Evolutionary conservation across 1,140 invertebrate genomes (phyloP).

Genomic region (Solenopsis invicta): DNA sequence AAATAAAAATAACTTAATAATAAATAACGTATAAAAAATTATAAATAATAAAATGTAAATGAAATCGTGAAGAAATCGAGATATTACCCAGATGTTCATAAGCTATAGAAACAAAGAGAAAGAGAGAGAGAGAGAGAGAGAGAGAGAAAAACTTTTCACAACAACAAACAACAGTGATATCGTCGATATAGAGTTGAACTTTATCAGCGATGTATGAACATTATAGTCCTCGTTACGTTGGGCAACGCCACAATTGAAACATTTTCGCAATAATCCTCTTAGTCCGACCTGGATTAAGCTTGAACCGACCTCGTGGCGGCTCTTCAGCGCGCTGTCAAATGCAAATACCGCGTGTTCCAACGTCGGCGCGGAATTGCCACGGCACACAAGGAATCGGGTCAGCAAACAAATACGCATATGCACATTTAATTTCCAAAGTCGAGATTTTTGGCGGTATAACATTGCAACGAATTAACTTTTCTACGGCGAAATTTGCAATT

Average conservation of each 20-base stretch:
- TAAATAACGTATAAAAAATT: not conserved
- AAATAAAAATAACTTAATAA: conserved; percentile 1
- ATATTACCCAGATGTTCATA: too few relatives aligned
- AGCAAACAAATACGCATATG: conserved; percentile 44
- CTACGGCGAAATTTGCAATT: not conserved
- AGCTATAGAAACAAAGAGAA: not conserved
- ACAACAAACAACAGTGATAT: not conserved
- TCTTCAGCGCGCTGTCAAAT: conserved; percentile 75
- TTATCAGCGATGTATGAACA: conserved; percentile 30
- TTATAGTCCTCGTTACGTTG: conserved; percentile 28
- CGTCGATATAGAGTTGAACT: conserved; percentile 25
- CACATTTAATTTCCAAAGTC: conserved; percentile 19
- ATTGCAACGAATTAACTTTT: not conserved
- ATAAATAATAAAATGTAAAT: not conserved
- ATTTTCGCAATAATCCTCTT: conserved; percentile 83
- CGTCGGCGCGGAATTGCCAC: conserved; percentile 55
- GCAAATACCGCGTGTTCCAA: conserved; percentile 75
- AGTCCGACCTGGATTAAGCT: conserved; percentile 80
- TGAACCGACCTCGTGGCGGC: conserved; percentile 74
- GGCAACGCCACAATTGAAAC: conserved; percentile 79
- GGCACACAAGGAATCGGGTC: conserved; percentile 53
- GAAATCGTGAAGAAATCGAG: not conserved
- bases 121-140: not conserved
- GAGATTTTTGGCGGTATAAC: not conserved
- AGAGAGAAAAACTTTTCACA: not conserved